Evolutionary conservation across 1,140 invertebrate genomes (phyloP), one percentile per base, ranked within the genome.

Genomic region (Formica exsecta): DNA sequence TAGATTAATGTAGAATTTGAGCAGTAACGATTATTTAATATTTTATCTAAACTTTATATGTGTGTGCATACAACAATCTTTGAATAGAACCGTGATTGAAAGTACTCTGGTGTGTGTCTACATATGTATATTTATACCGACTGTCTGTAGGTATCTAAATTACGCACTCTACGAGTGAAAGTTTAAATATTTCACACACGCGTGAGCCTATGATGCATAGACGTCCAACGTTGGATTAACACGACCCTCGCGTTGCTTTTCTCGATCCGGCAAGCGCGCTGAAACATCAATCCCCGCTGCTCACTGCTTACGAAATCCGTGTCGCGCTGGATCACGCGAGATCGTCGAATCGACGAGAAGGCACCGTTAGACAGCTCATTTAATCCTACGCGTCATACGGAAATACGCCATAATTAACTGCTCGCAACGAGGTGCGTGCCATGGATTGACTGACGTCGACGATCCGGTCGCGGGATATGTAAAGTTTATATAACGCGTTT

Each of bases 281-380:
- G 74, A 76, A 64, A 76, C 74, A 64, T 76, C 57, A 64, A 76
- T 76, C 59, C 59, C 38, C 25, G 25, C 74, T 61, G 73, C 54
- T 61, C 70, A 29, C 70, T 16, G 51, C 71, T 36, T 48, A 57
- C 48, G 64, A 80, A 80, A 80, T 68, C 36, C 64, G 76, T 65
- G 76, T 80, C 62, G 62, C 76, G 64, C 41, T n/a, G 51, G 51
- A 13, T 19, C 32, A 22, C 74, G 57, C 75, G 9, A 22, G 59
- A 65, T 36, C 41, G 48, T 80, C 77, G 64, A 68, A 68, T 80
- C 48, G 38, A 68, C 41, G 48, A 59, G 22, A 48, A 70, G 38
- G 22, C 77, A 80, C 77, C 77, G 77, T 80, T 80, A 80, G 77
- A 70, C 77, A 80, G 64, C 57, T 80, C 77, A 59, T 70, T 80